Percentiles rank a stretch among this genome's conserved stretches.
These are phyloP conservation scores for Acrobasis consociella DNA, from an alignment of 2,888 invertebrate genomes.

Conservation along the genomic window DNA sequence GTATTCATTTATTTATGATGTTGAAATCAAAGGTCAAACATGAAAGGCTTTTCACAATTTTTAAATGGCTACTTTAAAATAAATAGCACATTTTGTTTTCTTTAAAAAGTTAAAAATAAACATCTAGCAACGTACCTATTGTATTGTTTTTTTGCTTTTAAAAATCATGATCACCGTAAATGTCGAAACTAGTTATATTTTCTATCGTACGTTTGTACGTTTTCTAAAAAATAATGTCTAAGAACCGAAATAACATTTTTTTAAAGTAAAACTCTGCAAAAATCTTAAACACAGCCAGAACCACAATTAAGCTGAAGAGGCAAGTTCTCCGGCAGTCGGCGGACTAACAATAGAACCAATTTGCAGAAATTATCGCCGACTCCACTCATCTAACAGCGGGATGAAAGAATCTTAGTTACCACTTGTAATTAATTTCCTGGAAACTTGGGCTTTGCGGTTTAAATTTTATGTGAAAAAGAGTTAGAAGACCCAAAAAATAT, in stretches of 20 bases:
- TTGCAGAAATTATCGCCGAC: slow-evolving; percentile 61
- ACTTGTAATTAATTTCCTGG: slow-evolving; percentile 6
- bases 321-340: slow-evolving; percentile 36
- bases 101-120: not conserved
- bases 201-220: too few relatives aligned
- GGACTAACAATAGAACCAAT: slow-evolving; percentile 66
- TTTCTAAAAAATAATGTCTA: too few relatives aligned
- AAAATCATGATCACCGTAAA: too few relatives aligned
- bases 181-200: too few relatives aligned
- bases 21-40: not conserved
- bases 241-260: too few relatives aligned
- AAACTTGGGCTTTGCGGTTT: not conserved
- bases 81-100: not conserved
- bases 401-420: slow-evolving; percentile 14
- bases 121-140: too few relatives aligned
- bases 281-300: slow-evolving; percentile 7
- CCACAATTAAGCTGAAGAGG: slow-evolving; percentile 21
- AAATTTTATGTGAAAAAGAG: too few relatives aligned
- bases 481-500: too few relatives aligned
- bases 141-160: too few relatives aligned
- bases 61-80: too few relatives aligned
- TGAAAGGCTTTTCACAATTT: not conserved
- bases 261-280: not conserved
- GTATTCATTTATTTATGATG: not conserved
- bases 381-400: slow-evolving; percentile 23